Conservation (phyloP, 2,888 invertebrate species). For the Entomobrya proxima region DNA sequence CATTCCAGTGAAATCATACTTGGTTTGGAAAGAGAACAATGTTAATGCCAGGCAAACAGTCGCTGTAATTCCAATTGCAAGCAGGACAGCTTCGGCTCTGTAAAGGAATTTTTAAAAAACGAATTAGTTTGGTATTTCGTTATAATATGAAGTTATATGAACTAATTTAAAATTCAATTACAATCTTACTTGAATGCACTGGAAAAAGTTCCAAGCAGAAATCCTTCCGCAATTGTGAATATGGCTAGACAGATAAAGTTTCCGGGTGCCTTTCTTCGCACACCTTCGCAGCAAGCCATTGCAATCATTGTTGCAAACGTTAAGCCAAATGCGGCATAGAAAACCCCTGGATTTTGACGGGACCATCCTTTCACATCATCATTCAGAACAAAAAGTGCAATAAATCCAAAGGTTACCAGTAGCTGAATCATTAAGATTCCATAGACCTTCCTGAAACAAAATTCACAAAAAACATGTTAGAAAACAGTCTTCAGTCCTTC, state of each 20-base stretch:
- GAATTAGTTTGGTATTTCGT: background rate
- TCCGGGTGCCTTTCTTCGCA: conserved; percentile 89
- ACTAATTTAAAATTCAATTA: too few species aligned
- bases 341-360: conserved; percentile 51
- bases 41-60: conserved; percentile 91
- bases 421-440: conserved; percentile 90
- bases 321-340: conserved; percentile 62
- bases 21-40: conserved; percentile 95
- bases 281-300: conserved; percentile 86
- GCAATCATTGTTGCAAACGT: conserved; percentile 70
- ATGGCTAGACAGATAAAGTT: conserved; percentile 93
- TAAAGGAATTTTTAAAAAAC: conserved; percentile 78
- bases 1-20: conserved; percentile 89
- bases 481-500: too few species aligned
- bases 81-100: conserved; percentile 75
- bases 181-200: conserved; percentile 77
- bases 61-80: conserved; percentile 92
- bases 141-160: background rate
- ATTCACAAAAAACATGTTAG: too few species aligned
- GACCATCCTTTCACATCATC: conserved; percentile 66
- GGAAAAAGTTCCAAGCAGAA: conserved; percentile 86
- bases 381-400: conserved; percentile 84
- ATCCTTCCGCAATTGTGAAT: conserved; percentile 90
- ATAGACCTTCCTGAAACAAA: conserved; percentile 85
- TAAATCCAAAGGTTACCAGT: conserved; percentile 86